Evolutionary conservation across 2,888 invertebrate genomes (phyloP), one percentile per base, ranked within the genome.

Genomic region (Synergus itoensis): DNA sequence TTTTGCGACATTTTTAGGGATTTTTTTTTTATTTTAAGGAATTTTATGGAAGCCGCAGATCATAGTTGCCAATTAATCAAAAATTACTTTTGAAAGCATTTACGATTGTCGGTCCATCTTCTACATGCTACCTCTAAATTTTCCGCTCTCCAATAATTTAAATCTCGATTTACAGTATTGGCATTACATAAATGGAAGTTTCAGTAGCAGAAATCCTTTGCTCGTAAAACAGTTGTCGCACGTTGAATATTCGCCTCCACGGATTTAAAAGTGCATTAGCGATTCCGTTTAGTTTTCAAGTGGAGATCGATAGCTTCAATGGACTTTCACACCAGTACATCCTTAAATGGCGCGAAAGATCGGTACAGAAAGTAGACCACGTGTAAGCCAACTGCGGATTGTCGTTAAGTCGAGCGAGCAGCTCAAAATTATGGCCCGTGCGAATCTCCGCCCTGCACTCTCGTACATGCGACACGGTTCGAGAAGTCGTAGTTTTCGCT

Each of bases 331-430:
- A 18, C 41, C 43, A 65, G 65, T 43, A 65, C 43, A 21, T 65
- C 65, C 65, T 65, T 65, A 65, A 67, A 67, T 67, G 67, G 67
- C 45, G 21, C 67, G 21, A 67, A 21, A 45, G 18, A 67, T 67
- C 21, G 21, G 45, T 43, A 67, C 65, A 43, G 65, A 67, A 67
- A 67, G 65, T 67, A 67, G 67, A 67, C 67, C 45, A 67, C 21
- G 67, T 67, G 67, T 67, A 45, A 65, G 65, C 65, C 65, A 18
- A 65, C 41, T 65, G 43, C 18, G 65, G 43, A 43, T 65, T 65
- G 65, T 65, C 21, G 67, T 67, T 67, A 67, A 67, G 21, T 67
- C 41, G 21, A 43, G 45, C 67, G 43, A 45, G 67, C 65, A 65
- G 45, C 14, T 67, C 45, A 67, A 67, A 45, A 45, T 67, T 67